phyloP scores from a whole-genome alignment of 2,888 invertebrate genomes.

The Drosophila meridiana region DNA sequence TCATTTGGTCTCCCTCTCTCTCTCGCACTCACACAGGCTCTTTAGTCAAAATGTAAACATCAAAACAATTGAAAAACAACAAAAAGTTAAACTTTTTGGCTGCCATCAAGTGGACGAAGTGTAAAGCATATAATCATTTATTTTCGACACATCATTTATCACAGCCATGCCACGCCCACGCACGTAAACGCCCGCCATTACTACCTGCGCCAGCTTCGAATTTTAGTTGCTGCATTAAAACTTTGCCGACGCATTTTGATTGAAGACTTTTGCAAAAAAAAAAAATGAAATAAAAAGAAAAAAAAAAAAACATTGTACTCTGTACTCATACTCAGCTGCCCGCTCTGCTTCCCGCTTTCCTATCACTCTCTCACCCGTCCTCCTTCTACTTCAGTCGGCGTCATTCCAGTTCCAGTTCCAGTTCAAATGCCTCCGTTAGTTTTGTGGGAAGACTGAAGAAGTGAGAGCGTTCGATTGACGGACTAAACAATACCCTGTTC shows the following conservation, averaged over 20 bases:
- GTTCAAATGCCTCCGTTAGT: slow-evolving; percentile 3
- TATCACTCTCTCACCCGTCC: not conserved
- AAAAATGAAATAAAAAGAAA: slow-evolving; percentile 16
- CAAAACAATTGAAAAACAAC: slow-evolving; percentile 19
- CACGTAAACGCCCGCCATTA: slow-evolving; percentile 2
- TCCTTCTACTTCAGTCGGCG: not conserved
- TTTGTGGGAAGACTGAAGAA: slow-evolving; percentile 11
- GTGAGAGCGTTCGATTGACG: not conserved
- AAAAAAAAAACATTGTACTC: slow-evolving; percentile 16
- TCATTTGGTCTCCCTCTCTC: not conserved
- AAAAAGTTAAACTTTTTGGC: slow-evolving; percentile 19
- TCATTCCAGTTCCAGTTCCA: slow-evolving; percentile 10
- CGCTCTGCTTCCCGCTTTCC: not conserved
- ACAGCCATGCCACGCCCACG: slow-evolving; percentile 51
- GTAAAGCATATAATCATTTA: slow-evolving; percentile 73
- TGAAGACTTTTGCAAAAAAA: slow-evolving; percentile 62
- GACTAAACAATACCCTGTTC: not conserved
- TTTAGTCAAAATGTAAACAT: slow-evolving; percentile 19
- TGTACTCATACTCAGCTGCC: not conserved
- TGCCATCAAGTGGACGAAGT: slow-evolving; percentile 32
- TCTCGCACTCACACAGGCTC: not conserved
- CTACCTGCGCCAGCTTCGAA: slow-evolving; percentile 4
- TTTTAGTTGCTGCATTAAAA: slow-evolving; percentile 64
- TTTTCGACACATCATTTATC: slow-evolving; percentile 81
- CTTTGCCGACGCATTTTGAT: slow-evolving; percentile 77